Percentiles rank a stretch among this genome's conserved stretches.
Conservation (phyloP, 2,888 invertebrate genomes). For the Heliconius charithonia region DNA sequence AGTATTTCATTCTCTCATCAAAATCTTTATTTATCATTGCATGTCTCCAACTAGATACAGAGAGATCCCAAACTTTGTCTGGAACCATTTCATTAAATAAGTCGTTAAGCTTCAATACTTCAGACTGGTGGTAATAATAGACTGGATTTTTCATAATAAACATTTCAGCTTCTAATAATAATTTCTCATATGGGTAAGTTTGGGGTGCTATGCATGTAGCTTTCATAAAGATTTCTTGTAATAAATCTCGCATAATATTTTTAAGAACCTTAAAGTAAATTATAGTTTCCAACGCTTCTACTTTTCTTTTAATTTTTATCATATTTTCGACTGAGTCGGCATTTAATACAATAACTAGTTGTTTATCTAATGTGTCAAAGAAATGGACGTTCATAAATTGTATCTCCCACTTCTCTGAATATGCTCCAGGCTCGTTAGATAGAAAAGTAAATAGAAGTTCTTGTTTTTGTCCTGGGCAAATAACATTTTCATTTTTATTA, state of each 20-base stretch:
- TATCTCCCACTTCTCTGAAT: slow-evolving; percentile 78
- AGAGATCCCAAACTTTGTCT: slow-evolving; percentile 65
- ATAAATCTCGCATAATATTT: slow-evolving; percentile 55
- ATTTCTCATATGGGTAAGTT: slow-evolving; percentile 68
- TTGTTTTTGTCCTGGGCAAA: slow-evolving; percentile 78
- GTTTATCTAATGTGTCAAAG: slow-evolving; percentile 61
- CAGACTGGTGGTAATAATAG: slow-evolving; percentile 76
- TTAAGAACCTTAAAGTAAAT: slow-evolving; percentile 58
- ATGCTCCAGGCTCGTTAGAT: slow-evolving; percentile 66
- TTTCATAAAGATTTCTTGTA: slow-evolving; percentile 58
- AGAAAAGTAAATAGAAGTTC: slow-evolving; percentile 78
- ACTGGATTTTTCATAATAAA: slow-evolving; percentile 76
- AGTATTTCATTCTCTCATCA: slow-evolving; percentile 72
- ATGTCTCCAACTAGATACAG: slow-evolving; percentile 67
- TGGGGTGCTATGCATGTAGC: slow-evolving; percentile 59
- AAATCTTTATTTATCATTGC: slow-evolving; percentile 68
- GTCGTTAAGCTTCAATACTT: slow-evolving; percentile 66
- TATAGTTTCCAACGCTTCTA: slow-evolving; percentile 56
- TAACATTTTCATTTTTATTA: slow-evolving; percentile 80
- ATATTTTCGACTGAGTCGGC: slow-evolving; percentile 68
- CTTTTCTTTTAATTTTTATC: slow-evolving; percentile 52
- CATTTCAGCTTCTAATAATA: slow-evolving; percentile 70
- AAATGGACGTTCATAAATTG: slow-evolving; percentile 72
- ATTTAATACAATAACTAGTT: slow-evolving; percentile 63
- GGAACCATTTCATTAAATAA: slow-evolving; percentile 63